Evolutionary conservation across 2,888 invertebrate genomes (phyloP), one percentile per base, ranked within the genome.

Genomic region (Euclidia mi): DNA sequence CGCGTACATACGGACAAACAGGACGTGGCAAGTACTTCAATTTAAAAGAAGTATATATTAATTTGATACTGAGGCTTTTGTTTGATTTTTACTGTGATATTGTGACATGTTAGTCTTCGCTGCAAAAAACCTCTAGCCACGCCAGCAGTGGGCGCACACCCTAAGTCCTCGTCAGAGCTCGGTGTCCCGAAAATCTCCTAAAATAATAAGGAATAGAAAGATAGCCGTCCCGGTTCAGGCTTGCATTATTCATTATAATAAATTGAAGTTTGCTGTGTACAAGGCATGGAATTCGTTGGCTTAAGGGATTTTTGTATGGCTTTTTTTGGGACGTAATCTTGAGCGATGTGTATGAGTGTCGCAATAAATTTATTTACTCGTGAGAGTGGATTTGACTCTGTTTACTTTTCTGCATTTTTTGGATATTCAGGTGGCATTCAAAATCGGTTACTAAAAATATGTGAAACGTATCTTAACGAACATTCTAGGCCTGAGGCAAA

Each of bases 211-310:
- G 41, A 63, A 50, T 48, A 17, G 59, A 35, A 57, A 72, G 44
- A 61, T 65, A 43, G 65, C 38, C 44, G 47, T 45, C 11, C 45
- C 48, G 47, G 55, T 20, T 79, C 79, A 70, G 73, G 38, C 47
- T 58, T 87, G 78, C 81, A 88, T 88, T 87, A 88, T 88, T 88
- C 88, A 88, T 85, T 76, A 72, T 79, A 78, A 87, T 86, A 87
- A 87, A 88, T 87, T 87, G 85, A 71, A 65, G 78, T 76, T 72
- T 64, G 57, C 56, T 56, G 63, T 46, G 56, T 70, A 71, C 73
- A 67, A 69, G 69, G 49, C 60, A 69, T 47, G 56, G 56, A 48
- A 62, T 63, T 50, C 46, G 40, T 46, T 59, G 53, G 67, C 61
- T 65, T 71, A 68, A 45, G 42, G 40, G 67, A 59, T 57, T 53